Evolutionary conservation across 1,140 invertebrate genomes (phyloP).

Genomic region (Propsilocerus akamusi): DNA sequence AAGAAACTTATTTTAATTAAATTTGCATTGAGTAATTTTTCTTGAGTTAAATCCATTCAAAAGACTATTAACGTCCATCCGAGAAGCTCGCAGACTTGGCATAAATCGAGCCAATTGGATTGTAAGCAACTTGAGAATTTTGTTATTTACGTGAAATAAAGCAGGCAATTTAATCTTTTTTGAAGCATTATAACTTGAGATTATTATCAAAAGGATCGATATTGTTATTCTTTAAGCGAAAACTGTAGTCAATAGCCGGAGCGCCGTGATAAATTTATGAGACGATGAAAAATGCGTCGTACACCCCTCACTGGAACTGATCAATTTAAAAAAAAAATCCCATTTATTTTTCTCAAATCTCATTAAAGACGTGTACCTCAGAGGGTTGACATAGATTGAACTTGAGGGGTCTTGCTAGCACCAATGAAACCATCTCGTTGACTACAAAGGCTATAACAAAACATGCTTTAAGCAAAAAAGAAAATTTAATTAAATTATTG

Average conservation of each 20-base stretch:
- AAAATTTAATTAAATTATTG: constrained; percentile 2
- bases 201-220: background rate
- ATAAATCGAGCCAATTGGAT: too few species aligned
- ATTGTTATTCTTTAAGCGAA: background rate
- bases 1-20: constrained; percentile 2
- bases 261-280: background rate
- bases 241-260: background rate
- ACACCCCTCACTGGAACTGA: constrained; percentile 1
- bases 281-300: background rate
- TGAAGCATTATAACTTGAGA: too few species aligned
- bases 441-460: too few species aligned
- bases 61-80: too few species aligned
- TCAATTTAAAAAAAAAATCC: background rate
- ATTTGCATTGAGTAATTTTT: constrained; percentile 3
- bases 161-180: too few species aligned
- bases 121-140: too few species aligned
- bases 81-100: too few species aligned
- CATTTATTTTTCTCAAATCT: constrained; percentile 3
- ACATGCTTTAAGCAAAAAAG: too few species aligned
- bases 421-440: too few species aligned
- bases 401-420: too few species aligned
- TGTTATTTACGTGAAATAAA: too few species aligned
- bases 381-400: constrained; percentile 1
- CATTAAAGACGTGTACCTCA: constrained; percentile 2
- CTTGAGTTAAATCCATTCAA: too few species aligned